Conservation (phyloP, 2,113 vertebrate species). For the Anarhynchus alexandrinus region DNA sequence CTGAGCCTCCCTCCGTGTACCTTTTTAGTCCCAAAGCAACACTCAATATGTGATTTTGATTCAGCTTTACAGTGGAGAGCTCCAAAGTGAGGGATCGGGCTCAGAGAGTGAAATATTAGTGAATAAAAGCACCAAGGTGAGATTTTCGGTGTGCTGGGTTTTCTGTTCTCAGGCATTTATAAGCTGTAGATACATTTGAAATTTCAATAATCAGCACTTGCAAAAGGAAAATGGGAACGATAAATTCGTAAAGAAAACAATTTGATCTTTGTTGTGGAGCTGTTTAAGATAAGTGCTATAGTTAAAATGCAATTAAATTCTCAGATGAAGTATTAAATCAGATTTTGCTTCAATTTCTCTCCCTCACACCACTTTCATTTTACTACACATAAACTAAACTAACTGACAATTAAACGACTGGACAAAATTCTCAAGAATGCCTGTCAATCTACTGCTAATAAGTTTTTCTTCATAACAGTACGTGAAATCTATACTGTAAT, state of each 20-base stretch:
- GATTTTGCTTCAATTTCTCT: neutral
- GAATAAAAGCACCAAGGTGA: neutral
- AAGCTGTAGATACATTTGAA: neutral
- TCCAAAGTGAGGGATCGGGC: neutral
- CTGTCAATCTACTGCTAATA: neutral
- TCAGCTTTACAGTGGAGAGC: neutral
- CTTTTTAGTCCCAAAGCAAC: neutral
- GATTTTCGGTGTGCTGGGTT: neutral
- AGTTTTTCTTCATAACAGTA: neutral
- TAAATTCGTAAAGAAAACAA: neutral
- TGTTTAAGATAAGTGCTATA: neutral
- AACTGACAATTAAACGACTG: neutral
- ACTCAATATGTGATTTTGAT: neutral
- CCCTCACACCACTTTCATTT: neutral
- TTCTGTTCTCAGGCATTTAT: neutral
- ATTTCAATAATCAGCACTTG: neutral
- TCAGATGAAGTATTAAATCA: neutral
- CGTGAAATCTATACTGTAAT: neutral
- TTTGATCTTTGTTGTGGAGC: neutral
- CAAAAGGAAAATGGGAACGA: neutral
- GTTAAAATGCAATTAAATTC: neutral
- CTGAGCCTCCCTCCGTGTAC: accelerated
- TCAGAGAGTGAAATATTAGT: neutral
- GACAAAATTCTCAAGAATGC: neutral
- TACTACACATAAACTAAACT: neutral